Evolutionary conservation across 1,140 invertebrate species (phyloP).

Genomic region (Lucilia sericata): DNA sequence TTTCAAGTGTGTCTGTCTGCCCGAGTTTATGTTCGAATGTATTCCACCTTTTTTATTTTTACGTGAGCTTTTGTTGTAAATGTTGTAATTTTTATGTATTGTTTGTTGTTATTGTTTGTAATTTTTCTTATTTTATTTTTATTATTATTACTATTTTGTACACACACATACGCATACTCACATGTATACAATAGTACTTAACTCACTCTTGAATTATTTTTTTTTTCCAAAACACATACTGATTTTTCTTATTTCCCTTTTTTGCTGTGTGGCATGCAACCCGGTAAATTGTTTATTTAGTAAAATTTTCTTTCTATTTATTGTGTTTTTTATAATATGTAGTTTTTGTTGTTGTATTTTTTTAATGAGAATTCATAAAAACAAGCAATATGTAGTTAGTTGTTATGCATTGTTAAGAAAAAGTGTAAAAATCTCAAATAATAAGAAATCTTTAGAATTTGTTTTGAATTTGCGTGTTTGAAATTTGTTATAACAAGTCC

Average conservation of each 20-base stretch:
- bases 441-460: not conserved
- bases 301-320: too few species aligned
- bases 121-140: not conserved
- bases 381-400: not conserved
- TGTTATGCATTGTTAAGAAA: not conserved
- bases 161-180: not conserved
- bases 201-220: not conserved
- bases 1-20: too few species aligned
- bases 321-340: too few species aligned
- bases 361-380: not conserved
- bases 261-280: too few species aligned
- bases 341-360: too few species aligned
- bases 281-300: too few species aligned
- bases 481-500: not conserved
- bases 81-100: slow-evolving; percentile 8
- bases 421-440: too few species aligned
- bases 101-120: not conserved
- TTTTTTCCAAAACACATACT: not conserved
- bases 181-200: not conserved
- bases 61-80: not conserved
- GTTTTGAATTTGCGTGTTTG: not conserved
- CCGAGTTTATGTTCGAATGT: too few species aligned
- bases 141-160: not conserved
- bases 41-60: not conserved
- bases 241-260: not conserved